Base-by-base conservation (phyloP, 35 echinoderm and acorn worm genomes). In the Amphiura filiformis region DNA sequence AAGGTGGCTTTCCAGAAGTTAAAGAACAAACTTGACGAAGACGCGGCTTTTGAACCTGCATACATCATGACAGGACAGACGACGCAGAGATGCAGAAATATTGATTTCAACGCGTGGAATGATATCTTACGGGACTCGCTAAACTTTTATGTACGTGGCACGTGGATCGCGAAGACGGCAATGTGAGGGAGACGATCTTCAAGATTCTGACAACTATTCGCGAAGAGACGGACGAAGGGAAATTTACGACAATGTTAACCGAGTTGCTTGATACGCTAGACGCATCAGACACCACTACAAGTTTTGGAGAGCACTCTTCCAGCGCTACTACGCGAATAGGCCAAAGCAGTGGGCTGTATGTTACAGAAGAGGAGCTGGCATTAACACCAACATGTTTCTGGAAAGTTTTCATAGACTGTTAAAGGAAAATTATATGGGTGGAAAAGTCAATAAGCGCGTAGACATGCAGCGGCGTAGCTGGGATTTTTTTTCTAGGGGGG, bases 1-100 rank as follows among this genome's bases (percentile, higher is more conserved):
- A 76, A 28, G 22, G 40, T 79, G 14, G 75, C 84, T 37, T 85
- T 91, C 26, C 35, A 26, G 34, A 80, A 56, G 35, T 28, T 91
- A 5, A 61, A 38, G 35, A 22, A 79, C n/a, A 77, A 32, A 7
- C 41, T 76, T 32, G 39, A 70, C 34, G 17, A 18, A 15, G n/a
- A 47, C 41, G 28, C 32, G 4, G 32, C 65, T 9, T 79, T 39
- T 15, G 37, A 78, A n/a, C n/a, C n/a, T n/a, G n/a, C n/a, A n/a
- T n/a, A n/a, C n/a, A n/a, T n/a, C n/a, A n/a, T n/a, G n/a, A n/a
- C 36, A 87, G 77, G 85, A 75, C 70, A 13, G 85, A 87, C 78
- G 32, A 38, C 39, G 85, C 85, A 26, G 39, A 76, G 23, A 18
- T 37, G 38, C 78, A n/a, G n/a, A n/a, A n/a, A n/a, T n/a, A n/a